These are phyloP conservation scores for Heloderma charlesbogerti DNA, from an alignment of 2,113 vertebrate species.

Conservation along the genomic window DNA sequence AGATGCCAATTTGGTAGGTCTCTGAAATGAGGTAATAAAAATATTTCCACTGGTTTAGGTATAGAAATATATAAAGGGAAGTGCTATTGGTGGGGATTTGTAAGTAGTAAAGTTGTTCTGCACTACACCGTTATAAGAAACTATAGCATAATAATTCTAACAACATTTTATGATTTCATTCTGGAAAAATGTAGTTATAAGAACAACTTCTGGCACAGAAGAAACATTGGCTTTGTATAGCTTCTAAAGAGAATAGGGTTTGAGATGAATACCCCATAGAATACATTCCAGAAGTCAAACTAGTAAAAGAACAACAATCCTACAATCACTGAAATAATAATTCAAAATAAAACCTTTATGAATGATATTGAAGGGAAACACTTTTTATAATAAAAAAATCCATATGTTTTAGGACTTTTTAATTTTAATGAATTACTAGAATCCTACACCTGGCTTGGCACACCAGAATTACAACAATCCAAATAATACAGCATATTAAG, in stretches of 20 bases:
- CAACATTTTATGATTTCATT: slow-evolving; percentile 66
- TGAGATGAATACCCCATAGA: slow-evolving; percentile 70
- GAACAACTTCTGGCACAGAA: slow-evolving; percentile 64
- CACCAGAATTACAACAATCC: slow-evolving; percentile 52
- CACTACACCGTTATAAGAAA: slow-evolving; percentile 57
- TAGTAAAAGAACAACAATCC: slow-evolving; percentile 54
- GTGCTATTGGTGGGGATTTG: slow-evolving; percentile 13
- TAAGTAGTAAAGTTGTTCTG: slow-evolving; percentile 13
- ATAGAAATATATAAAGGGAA: slow-evolving; percentile 22
- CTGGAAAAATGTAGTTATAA: slow-evolving; percentile 70
- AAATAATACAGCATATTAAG: slow-evolving; percentile 11
- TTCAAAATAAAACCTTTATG: slow-evolving; percentile 68
- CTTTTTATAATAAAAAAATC: slow-evolving; percentile 20
- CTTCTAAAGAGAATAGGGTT: slow-evolving; percentile 70
- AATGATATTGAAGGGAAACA: slow-evolving; percentile 50
- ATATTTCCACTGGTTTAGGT: slow-evolving; percentile 1
- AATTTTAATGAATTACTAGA: slow-evolving; percentile 44
- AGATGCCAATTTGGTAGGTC: background rate
- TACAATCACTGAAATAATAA: slow-evolving; percentile 70
- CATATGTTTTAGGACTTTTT: background rate
- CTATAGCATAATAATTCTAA: slow-evolving; percentile 60
- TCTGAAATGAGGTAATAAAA: slow-evolving; percentile 12
- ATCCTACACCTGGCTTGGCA: slow-evolving; percentile 23
- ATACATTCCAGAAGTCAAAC: slow-evolving; percentile 69
- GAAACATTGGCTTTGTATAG: slow-evolving; percentile 65